Base-by-base conservation (phyloP, 2,113 vertebrate genomes). In the Meles meles region DNA sequence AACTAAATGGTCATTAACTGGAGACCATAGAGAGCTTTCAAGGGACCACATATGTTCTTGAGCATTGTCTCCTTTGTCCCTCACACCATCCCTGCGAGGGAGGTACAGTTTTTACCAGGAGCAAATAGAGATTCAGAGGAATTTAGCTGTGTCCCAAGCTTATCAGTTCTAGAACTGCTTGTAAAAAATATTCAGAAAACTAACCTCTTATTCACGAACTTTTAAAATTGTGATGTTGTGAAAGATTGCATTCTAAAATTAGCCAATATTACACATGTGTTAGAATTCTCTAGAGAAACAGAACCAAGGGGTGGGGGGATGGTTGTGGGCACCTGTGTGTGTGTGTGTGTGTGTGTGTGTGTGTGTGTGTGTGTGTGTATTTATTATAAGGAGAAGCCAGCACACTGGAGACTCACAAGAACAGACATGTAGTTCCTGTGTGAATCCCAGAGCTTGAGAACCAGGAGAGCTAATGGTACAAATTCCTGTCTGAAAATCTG, bases 141-240 rank as follows among this genome's bases (percentile, higher is more conserved):
- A 79, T 20, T 72, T 96, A 52, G 71, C 80, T 14, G 1, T 63
- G n/a, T 92, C 27, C 42, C 3, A 39, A 59, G 71, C 11, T 63
- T 55, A 15, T 63, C 85, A 52, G 2, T 71, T 82, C 72, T 49
- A 77, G 2, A 72, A 3, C 27, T 3, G 9, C 47, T 92, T 77
- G 1, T 71, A 71, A 74, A 49, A 84, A 42, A 74, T 25, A 57
- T 89, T 86, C 37, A 44, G 37, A 80, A 93, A 90, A 76, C 8
- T 82, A n/a, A 69, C 29, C 23, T 76, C 13, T 31, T 59, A 67
- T 69, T 86, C 20, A 82, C 25, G 27, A 52, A 59, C 9, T 65
- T 88, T 91, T 88, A 59, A 71, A 94, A 82, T n/a, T 85, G 14
- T 84, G 65, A 81, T 84, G 74, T 12, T 80, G 7, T 85, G 15